A percentile compares a stretch with the other conserved stretches of the same genome.
Conservation (phyloP, 1,140 invertebrate species). For the Brachionus sp. region DNA sequence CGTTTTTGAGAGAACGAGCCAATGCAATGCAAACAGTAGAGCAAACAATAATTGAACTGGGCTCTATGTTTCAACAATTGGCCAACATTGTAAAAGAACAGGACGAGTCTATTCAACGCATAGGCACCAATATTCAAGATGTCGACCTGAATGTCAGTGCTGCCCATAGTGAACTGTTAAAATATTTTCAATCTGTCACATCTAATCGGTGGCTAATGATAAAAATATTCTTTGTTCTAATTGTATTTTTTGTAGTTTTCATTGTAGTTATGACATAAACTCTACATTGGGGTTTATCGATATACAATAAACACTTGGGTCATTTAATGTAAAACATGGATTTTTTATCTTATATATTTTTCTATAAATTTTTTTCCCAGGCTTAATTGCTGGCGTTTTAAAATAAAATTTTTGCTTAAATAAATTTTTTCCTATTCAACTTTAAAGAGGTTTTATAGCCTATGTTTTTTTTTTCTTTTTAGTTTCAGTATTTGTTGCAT, state of each 20-base stretch:
- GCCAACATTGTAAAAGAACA: conserved; percentile 99
- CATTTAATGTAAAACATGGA: conserved; percentile 4
- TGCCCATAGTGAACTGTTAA: conserved; percentile 91
- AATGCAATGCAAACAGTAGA: conserved; percentile 99
- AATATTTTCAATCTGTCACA: conserved; percentile 94
- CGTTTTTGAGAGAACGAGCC: conserved; percentile 83
- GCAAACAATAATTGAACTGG: conserved; percentile 96
- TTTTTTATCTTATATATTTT: conserved; percentile 10
- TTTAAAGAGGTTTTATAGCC: conserved; percentile 8
- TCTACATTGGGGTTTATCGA: neutral
- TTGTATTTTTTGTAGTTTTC: conserved; percentile 99
- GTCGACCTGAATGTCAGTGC: conserved; percentile 93
- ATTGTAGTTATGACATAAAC: conserved; percentile 74
- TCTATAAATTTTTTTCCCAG: neutral
- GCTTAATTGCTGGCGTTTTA: neutral
- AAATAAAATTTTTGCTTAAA: neutral
- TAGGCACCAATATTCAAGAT: conserved; percentile 93
- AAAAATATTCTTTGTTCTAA: conserved; percentile 95
- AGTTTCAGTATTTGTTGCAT: neutral
- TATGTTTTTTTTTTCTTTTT: neutral
- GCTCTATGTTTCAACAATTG: conserved; percentile 93
- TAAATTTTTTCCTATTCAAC: neutral
- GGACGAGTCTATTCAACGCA: conserved; percentile 91
- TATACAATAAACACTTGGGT: neutral
- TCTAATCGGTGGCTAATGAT: conserved; percentile 98